phyloP scores from a whole-genome alignment of 2,113 vertebrate genomes.

The Felis catus region DNA sequence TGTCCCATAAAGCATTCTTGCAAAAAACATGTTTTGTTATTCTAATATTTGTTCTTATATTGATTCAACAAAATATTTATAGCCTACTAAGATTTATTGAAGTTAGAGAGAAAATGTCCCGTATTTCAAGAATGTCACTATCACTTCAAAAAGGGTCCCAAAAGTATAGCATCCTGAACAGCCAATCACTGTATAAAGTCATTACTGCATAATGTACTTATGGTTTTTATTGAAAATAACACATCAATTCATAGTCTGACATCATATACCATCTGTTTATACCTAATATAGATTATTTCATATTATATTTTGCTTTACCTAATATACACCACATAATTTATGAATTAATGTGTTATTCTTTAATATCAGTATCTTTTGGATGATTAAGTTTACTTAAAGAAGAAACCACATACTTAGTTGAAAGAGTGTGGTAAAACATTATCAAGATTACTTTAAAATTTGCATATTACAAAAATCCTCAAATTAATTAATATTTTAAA shows the following conservation, averaged over 20 bases:
- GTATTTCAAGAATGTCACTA: background rate
- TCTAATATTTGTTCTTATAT: background rate
- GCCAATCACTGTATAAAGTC: background rate
- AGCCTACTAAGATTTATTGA: background rate
- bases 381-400: background rate
- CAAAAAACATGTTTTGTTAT: background rate
- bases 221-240: background rate
- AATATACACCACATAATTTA: background rate
- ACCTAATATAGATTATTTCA: background rate
- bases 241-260: background rate
- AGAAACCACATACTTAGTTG: background rate
- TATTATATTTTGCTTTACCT: background rate
- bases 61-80: background rate
- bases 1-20: background rate
- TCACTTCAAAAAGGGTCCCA: background rate
- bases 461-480: background rate
- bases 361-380: background rate
- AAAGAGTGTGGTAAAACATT: background rate
- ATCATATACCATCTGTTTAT: background rate
- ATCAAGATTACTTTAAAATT: background rate
- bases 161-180: background rate
- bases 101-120: background rate
- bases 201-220: background rate
- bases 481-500: background rate
- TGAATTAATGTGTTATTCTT: background rate